phyloP scores from a whole-genome alignment of 2,113 vertebrate genomes.

The Pelecanus crispus region DNA sequence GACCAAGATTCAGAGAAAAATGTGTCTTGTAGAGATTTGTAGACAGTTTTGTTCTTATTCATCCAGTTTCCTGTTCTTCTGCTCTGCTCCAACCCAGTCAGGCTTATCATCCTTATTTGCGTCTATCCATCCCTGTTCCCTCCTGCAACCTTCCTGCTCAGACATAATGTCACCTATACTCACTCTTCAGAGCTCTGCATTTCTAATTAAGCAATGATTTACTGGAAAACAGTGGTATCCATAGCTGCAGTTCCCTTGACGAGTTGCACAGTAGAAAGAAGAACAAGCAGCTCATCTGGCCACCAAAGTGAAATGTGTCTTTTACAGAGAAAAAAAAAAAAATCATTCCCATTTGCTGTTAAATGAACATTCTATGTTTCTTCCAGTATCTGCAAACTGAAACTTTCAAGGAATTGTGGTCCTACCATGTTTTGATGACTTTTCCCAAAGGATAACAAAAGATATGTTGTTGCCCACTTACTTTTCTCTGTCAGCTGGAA shows the following conservation, averaged over 20 bases:
- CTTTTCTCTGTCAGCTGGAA: neutral
- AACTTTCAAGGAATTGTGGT: accelerated
- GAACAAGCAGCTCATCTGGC: neutral
- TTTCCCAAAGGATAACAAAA: neutral
- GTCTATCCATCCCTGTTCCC: neutral
- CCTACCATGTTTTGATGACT: neutral
- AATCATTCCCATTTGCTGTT: neutral
- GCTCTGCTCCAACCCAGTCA: neutral
- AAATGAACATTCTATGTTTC: neutral
- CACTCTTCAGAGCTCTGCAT: neutral
- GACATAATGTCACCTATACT: neutral
- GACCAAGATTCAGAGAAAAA: neutral
- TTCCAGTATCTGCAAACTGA: neutral
- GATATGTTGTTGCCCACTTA: neutral
- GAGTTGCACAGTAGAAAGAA: neutral
- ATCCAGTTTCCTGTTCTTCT: neutral
- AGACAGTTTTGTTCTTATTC: neutral
- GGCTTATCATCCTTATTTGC: neutral
- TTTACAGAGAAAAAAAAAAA: neutral
- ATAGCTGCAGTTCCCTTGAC: neutral
- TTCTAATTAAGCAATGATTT: neutral
- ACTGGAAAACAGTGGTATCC: neutral
- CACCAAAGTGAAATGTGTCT: neutral
- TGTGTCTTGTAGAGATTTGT: neutral
- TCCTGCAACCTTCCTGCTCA: neutral